These are phyloP conservation scores for Eublepharis macularius DNA, from an alignment of 2,113 vertebrate species.

Conservation along the genomic window DNA sequence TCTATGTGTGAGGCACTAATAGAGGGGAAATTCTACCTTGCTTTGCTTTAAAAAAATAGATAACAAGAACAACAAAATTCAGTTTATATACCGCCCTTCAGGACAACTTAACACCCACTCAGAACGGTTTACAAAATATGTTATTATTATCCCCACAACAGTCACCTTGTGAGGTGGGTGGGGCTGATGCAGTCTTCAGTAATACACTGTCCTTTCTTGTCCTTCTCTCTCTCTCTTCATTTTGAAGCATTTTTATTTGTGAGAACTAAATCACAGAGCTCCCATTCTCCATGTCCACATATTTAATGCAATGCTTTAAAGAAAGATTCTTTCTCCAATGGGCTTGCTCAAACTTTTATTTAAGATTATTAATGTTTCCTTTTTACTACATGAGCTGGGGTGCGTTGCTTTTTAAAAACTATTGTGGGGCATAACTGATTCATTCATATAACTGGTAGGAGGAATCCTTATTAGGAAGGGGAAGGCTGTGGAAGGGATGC, in stretches of 20 bases:
- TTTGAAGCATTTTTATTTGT: slow-evolving; percentile 28
- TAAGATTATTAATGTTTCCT: not conserved
- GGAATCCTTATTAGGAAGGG: slow-evolving; percentile 3
- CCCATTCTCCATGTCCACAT: too few relatives aligned
- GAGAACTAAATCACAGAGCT: not conserved
- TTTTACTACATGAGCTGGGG: not conserved
- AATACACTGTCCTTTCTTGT: slow-evolving; percentile 65
- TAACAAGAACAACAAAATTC: too few relatives aligned
- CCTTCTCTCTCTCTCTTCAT: slow-evolving; percentile 52
- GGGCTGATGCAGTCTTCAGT: slow-evolving; percentile 52
- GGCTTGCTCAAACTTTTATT: not conserved
- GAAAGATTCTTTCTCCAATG: not conserved
- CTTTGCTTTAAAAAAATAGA: slow-evolving; percentile 50
- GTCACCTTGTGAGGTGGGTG: too few relatives aligned
- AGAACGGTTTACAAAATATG: too few relatives aligned
- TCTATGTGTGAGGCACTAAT: slow-evolving; percentile 63
- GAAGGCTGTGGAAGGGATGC: not conserved
- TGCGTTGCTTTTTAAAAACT: not conserved
- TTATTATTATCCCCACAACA: too few relatives aligned
- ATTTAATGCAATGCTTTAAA: not conserved
- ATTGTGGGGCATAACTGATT: slow-evolving; percentile 9
- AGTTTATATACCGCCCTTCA: too few relatives aligned
- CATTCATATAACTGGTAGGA: slow-evolving; percentile 7
- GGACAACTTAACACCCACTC: too few relatives aligned
- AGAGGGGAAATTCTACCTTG: slow-evolving; percentile 70